These are phyloP conservation scores for Eidolon helvum DNA, from an alignment of 2,113 vertebrate species.

Conservation along the genomic window DNA sequence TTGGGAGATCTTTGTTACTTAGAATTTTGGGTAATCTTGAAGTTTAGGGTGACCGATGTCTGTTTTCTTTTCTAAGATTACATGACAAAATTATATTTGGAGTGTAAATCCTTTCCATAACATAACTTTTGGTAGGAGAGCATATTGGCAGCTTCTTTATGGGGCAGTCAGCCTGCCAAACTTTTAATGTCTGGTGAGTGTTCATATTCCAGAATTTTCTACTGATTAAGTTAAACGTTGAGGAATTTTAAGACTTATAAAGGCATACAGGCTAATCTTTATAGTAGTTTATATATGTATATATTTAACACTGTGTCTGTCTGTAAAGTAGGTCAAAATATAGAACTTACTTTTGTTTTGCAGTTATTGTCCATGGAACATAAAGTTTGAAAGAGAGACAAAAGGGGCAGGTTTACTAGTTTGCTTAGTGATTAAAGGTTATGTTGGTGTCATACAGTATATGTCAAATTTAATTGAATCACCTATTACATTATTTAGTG, in stretches of 20 bases:
- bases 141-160: background rate
- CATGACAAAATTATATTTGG: background rate
- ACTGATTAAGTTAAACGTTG: background rate
- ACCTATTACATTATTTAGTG: background rate
- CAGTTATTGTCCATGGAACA: background rate
- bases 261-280: background rate
- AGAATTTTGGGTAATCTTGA: conserved; percentile 13
- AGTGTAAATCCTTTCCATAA: conserved; percentile 20
- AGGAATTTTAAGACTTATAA: conserved; percentile 16
- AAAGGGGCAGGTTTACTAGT: background rate
- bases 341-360: conserved; percentile 28
- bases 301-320: background rate
- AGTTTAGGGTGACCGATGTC: background rate
- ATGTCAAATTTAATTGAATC: background rate
- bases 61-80: conserved; percentile 27
- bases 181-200: background rate
- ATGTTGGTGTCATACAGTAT: background rate
- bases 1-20: background rate
- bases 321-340: background rate
- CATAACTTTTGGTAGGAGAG: background rate
- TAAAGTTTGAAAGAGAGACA: conserved; percentile 32
- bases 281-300: background rate
- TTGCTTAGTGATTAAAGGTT: conserved; percentile 32
- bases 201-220: background rate
- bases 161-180: background rate